A percentile compares a stretch with the other conserved stretches of the same genome.
These are phyloP conservation scores for Creontiades dilutus DNA, from an alignment of 2,888 invertebrate species.

Conservation along the genomic window DNA sequence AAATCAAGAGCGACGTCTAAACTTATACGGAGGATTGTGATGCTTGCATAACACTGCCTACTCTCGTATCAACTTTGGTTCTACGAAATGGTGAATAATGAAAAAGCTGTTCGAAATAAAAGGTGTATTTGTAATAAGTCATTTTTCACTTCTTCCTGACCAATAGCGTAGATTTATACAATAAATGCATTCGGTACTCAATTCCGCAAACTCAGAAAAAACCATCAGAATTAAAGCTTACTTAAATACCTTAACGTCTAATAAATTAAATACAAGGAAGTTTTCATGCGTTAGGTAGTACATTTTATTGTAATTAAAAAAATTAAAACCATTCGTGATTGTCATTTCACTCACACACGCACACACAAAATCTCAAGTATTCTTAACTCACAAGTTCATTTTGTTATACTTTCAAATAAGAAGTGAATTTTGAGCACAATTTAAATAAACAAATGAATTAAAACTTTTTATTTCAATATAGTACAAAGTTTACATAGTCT, in stretches of 20 bases:
- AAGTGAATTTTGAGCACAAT: constrained; percentile 72
- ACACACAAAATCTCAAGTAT: constrained; percentile 25
- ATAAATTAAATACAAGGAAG: constrained; percentile 45
- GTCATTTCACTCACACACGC: constrained; percentile 62
- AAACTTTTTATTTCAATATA: constrained; percentile 68
- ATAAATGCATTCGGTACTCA: constrained; percentile 74
- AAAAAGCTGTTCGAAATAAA: constrained; percentile 28
- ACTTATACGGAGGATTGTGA: too few species aligned
- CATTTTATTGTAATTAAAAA: constrained; percentile 39
- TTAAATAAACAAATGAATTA: constrained; percentile 71
- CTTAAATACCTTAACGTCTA: constrained; percentile 31
- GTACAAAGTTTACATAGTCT: constrained; percentile 74
- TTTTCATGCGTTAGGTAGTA: background rate
- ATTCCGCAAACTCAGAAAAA: constrained; percentile 60
- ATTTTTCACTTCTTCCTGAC: constrained; percentile 46
- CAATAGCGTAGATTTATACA: constrained; percentile 70
- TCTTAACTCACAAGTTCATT: constrained; percentile 37
- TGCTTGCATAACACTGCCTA: too few species aligned
- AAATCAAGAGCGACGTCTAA: too few species aligned
- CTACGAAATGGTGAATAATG: background rate
- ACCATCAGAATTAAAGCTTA: constrained; percentile 61
- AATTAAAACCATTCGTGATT: constrained; percentile 40
- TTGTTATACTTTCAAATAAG: constrained; percentile 49
- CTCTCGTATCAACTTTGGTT: too few species aligned
- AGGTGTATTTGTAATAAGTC: constrained; percentile 56